Evolutionary conservation across 92 coral and sea anemone species (phyloP), one percentile per base, ranked within the genome.

Genomic region (Micromussa lordhowensis): DNA sequence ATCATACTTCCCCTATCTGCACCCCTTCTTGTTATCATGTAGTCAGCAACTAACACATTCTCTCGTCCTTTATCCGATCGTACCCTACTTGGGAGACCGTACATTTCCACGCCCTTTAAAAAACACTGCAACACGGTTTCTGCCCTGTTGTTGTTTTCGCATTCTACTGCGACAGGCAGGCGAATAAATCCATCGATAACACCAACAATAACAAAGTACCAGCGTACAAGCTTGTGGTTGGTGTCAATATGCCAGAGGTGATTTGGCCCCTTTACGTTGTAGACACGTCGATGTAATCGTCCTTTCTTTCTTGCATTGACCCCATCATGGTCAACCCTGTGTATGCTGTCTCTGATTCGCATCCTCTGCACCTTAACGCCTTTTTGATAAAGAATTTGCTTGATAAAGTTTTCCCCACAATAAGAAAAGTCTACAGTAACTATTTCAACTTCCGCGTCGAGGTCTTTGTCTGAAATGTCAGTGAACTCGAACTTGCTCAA

Each of bases 31-130:
- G 18, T 70, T 55, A 94, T 86, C 90, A 89, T 94, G 78, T 44
- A 88, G 83, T 92, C 77, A 22, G 92, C 94, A 32, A 94, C 92
- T 59, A 54, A 82, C 68, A 94, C 93, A 86, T 94, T 94, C 77
- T 92, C 93, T 48, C 57, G 32, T 16, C 94, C 96, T 75, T 89
- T 81, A 61, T 88, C 91, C 55, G 79, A 82, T 54, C 90, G 82
- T 22, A 92, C 92, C 63, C 90, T 83, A 63, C 90, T 82, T 44
- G 94, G 96, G 40, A 94, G 79, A 24, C 94, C 92, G 89, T 69
- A 90, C 53, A 82, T 84, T 26, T 80, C 58, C 18, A 87, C 88
- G 44, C 86, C 92, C 16, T 82, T 59, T 57, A 77, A 77, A 79
- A 91, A 91, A 34, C 70, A 69, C 30, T 88, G 74, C 36, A 88